phyloP scores from a whole-genome alignment of 2,113 vertebrate genomes.

The Stomatorhinus ivindoensis region DNA sequence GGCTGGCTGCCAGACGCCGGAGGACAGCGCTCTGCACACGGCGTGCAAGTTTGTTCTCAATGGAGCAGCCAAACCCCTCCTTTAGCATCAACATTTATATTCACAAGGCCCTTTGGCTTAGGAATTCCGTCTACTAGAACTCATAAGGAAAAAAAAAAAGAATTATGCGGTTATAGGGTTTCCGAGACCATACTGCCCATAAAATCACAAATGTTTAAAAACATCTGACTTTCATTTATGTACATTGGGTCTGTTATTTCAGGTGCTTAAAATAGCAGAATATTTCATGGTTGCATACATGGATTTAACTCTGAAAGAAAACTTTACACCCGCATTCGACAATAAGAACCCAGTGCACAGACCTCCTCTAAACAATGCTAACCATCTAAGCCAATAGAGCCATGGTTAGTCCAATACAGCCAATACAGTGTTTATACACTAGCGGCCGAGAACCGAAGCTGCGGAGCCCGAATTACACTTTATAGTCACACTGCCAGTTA shows the following conservation, averaged over 20 bases:
- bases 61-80: neutral
- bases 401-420: neutral
- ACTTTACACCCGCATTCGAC: neutral
- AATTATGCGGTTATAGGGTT: neutral
- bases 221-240: neutral
- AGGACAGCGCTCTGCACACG: neutral
- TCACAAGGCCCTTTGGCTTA: neutral
- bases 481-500: neutral
- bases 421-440: neutral
- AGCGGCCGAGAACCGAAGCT: neutral
- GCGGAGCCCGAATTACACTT: neutral
- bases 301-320: neutral
- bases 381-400: neutral
- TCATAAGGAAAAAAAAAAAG: neutral
- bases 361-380: neutral
- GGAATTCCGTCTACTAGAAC: neutral
- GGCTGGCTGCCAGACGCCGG: neutral
- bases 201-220: neutral
- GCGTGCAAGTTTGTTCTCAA: neutral
- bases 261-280: neutral
- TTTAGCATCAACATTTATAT: neutral
- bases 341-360: neutral
- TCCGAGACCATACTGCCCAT: too few relatives aligned
- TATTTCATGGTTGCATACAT: neutral
- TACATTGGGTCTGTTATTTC: too few relatives aligned